These are phyloP conservation scores for Halyomorpha halys DNA, from an alignment of 1,140 invertebrate species.

Conservation along the genomic window DNA sequence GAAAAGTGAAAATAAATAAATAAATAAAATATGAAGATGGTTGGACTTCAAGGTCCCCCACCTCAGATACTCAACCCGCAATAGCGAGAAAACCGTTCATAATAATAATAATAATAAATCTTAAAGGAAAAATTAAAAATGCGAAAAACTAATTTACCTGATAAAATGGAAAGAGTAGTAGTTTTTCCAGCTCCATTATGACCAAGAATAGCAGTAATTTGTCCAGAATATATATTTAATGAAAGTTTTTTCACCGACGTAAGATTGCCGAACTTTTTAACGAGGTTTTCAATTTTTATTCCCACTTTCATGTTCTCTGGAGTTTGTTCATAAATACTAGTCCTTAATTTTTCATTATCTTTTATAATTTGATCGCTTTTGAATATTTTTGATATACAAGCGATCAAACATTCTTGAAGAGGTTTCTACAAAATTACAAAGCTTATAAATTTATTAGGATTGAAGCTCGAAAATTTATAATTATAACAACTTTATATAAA, in stretches of 20 bases:
- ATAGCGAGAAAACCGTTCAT: no score
- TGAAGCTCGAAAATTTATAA: neutral
- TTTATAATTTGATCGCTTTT: neutral
- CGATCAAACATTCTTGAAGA: neutral
- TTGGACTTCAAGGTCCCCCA: no score
- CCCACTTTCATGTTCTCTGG: neutral
- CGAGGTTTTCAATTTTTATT: neutral
- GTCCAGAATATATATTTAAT: conserved; percentile 41
- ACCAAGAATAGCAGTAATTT: conserved; percentile 76
- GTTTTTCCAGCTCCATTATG: conserved; percentile 87
- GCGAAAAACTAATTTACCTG: no score
- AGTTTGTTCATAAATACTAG: neutral
- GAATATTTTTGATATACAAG: neutral
- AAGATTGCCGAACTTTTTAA: conserved; percentile 24
- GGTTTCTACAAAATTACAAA: conserved; percentile 7
- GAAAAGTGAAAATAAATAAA: no score
- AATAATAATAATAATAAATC: no score
- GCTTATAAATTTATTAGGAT: no score
- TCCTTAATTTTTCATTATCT: neutral
- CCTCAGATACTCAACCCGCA: no score
- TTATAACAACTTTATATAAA: no score
- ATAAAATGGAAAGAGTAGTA: conserved; percentile 51
- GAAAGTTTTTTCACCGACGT: conserved; percentile 30
- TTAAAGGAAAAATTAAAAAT: no score
- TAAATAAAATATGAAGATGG: no score